phyloP scores from a whole-genome alignment of 1,140 invertebrate species.

The Atta colombica region DNA sequence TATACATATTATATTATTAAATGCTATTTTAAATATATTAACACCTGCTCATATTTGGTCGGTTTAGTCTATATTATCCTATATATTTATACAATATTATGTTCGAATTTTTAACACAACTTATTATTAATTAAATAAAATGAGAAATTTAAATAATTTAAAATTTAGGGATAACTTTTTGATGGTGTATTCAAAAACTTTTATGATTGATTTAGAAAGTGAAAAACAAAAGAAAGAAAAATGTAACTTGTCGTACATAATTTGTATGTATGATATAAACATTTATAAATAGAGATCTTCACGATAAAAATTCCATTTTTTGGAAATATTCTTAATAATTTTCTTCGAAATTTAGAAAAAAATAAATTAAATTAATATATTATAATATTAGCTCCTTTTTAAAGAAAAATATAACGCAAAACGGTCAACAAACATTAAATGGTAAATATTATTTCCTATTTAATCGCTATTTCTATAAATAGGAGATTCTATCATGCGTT shows the following conservation, averaged over 20 bases:
- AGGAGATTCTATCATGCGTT: constrained; percentile 19
- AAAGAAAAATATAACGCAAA: neutral
- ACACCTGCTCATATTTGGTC: too few species aligned
- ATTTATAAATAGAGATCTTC: too few species aligned
- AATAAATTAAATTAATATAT: neutral
- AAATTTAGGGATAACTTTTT: neutral
- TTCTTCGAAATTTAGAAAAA: neutral
- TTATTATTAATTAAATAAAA: neutral
- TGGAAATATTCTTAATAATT: too few species aligned
- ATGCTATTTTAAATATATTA: too few species aligned
- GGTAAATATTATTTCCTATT: neutral
- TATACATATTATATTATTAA: too few species aligned
- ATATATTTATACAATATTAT: neutral
- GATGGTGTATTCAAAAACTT: neutral
- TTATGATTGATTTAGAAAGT: neutral
- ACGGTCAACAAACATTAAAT: neutral
- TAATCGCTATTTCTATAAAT: neutral
- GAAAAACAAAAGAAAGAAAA: neutral
- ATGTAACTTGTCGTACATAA: neutral
- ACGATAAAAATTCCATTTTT: neutral
- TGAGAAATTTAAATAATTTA: neutral
- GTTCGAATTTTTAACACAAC: neutral
- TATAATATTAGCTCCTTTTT: neutral
- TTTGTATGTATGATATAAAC: neutral
- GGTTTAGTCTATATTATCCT: too few species aligned